Base-by-base conservation (phyloP, 1,140 invertebrate genomes). In the Heliconius melpomene region DNA sequence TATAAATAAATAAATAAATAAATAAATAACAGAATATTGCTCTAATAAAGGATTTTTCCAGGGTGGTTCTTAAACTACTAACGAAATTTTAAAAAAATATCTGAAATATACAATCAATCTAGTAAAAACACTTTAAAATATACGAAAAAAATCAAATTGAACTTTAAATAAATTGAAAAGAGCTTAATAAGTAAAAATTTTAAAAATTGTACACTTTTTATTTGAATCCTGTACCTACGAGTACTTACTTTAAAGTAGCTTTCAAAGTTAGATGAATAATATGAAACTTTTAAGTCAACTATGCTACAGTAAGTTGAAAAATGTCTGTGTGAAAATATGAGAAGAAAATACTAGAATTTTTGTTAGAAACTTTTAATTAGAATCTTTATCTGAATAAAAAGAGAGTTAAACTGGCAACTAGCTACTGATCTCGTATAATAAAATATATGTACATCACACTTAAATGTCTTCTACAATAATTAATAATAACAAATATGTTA, bases 231-330 rank as follows among this genome's bases (percentile, higher is more conserved):
- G 23, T 66, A 66, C 60, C 8, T 23, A 66, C 32, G 32, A 32
- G 32, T 32, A 32, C 26, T 66, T 11, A 66, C 9, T 26, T 66
- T 1, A 16, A 29, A 66, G 60, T 66, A 66, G 60, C 60, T 66
- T 66, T 66, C 26, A 7, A 66, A 66, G 26, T 66, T 66, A 29
- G 60, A 29, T 11, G 60, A 66, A 66, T 66, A 66, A 66, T 23
- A 60, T n/a, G 13, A 66, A 66, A 66, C 60, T 66, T 66, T 66
- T 29, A 66, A 29, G 26, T 66, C 23, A 26, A 29, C 60, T 66
- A 29, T 29, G 60, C 23, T 66, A 66, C 60, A 66, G 60, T 66
- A 29, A 66, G 23, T 66, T 29, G 26, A 66, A 66, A 66, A 66
- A 66, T 29, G 60, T 66, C 26, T 29, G 11, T 26, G 54, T 29